Evolutionary conservation across 2,888 invertebrate genomes (phyloP).

Genomic region (Ophion slaviceki): DNA sequence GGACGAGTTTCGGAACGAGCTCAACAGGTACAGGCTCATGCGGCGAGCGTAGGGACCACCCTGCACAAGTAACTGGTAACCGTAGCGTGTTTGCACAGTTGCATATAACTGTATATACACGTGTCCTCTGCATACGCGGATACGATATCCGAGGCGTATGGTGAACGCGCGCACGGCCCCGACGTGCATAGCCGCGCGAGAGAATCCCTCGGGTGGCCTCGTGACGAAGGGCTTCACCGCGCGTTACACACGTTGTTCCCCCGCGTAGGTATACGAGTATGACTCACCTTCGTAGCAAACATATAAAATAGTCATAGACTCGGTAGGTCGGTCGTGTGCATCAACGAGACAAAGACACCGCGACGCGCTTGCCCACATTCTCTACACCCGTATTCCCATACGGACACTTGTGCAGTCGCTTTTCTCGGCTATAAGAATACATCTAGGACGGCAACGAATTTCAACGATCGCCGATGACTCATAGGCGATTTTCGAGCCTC

Average conservation of each 20-base stretch:
- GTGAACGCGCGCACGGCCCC: slow-evolving; percentile 66
- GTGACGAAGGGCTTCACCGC: slow-evolving; percentile 79
- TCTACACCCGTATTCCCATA: slow-evolving; percentile 2
- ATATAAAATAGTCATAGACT: slow-evolving; percentile 78
- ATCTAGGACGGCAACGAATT: not conserved
- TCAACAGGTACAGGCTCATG: slow-evolving; percentile 66
- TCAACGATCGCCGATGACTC: slow-evolving; percentile 12
- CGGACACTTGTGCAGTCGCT: slow-evolving; percentile 18
- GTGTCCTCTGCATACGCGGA: slow-evolving; percentile 56
- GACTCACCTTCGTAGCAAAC: slow-evolving; percentile 78
- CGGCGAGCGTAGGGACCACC: slow-evolving; percentile 52
- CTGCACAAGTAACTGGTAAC: slow-evolving; percentile 51
- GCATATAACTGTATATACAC: slow-evolving; percentile 49
- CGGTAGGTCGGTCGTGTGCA: slow-evolving; percentile 69
- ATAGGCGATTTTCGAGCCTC: not conserved
- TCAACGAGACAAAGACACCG: slow-evolving; percentile 46
- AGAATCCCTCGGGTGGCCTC: slow-evolving; percentile 23
- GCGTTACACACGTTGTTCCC: slow-evolving; percentile 71
- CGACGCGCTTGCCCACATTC: slow-evolving; percentile 15
- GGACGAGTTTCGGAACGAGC: slow-evolving; percentile 29
- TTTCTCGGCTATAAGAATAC: slow-evolving; percentile 2
- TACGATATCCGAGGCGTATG: slow-evolving; percentile 62
- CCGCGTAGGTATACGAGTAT: slow-evolving; percentile 72
- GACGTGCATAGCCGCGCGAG: slow-evolving; percentile 42
- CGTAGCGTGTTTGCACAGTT: slow-evolving; percentile 10